phyloP scores from a whole-genome alignment of 2,797 vertebrate genomes.

The Atherinosoma microstoma region DNA sequence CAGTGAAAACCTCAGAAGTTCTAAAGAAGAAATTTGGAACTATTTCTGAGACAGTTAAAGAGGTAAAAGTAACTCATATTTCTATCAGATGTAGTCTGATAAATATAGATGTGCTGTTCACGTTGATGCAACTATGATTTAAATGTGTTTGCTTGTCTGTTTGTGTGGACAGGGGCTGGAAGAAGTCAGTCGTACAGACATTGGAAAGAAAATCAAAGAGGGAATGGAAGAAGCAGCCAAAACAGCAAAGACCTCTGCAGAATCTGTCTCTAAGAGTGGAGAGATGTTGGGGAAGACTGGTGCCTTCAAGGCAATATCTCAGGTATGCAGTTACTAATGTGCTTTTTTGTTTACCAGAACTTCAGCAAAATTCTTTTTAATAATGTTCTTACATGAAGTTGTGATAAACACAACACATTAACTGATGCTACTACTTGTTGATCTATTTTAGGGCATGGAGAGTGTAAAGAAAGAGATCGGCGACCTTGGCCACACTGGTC shows the following conservation, averaged over 20 bases:
- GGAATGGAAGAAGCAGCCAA: constrained; percentile 95
- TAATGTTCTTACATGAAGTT: background rate
- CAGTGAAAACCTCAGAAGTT: constrained; percentile 91
- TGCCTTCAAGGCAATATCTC: constrained; percentile 94
- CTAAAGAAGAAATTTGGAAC: constrained; percentile 91
- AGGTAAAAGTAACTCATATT: constrained; percentile 77
- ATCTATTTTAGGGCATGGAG: constrained; percentile 88
- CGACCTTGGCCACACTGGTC: constrained; percentile 88
- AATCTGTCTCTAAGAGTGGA: constrained; percentile 90
- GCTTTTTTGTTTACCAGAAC: background rate
- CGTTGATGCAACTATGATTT: background rate
- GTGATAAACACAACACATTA: background rate
- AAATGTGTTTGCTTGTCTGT: constrained; percentile 1
- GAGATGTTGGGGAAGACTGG: constrained; percentile 92
- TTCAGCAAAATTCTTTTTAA: background rate
- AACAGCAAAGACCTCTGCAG: constrained; percentile 93
- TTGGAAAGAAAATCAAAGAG: constrained; percentile 95
- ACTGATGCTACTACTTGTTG: background rate
- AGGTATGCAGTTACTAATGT: constrained; percentile 79
- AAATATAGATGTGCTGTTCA: background rate
- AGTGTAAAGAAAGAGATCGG: constrained; percentile 93
- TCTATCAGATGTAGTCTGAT: background rate
- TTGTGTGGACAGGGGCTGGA: constrained; percentile 88
- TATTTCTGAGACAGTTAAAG: constrained; percentile 91
- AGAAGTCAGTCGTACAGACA: constrained; percentile 90